These are phyloP conservation scores for Drosophila busckii DNA, from an alignment of 1,140 invertebrate genomes.

Conservation along the genomic window DNA sequence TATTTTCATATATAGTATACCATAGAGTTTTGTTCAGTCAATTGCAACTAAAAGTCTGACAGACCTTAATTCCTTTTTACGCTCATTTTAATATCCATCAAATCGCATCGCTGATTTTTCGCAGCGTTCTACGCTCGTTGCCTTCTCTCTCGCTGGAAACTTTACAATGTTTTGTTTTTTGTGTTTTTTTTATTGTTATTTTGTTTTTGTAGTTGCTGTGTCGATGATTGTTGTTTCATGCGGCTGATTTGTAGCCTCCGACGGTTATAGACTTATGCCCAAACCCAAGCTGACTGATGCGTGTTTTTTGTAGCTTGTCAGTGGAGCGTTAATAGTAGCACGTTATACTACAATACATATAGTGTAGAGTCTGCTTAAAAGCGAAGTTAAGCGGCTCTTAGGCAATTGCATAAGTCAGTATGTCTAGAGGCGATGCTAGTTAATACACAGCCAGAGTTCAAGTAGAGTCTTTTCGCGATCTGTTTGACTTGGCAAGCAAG, in stretches of 20 bases:
- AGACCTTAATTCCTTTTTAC: conserved; percentile 78
- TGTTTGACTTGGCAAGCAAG: conserved; percentile 32
- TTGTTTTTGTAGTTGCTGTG: conserved; percentile 49
- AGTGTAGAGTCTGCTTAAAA: too few species aligned
- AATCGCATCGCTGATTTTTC: conserved; percentile 74
- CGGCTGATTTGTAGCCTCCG: conserved; percentile 65
- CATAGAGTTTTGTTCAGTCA: too few species aligned
- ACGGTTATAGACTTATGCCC: conserved; percentile 15
- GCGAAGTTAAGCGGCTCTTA: conserved; percentile 22
- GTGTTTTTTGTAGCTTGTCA: conserved; percentile 62
- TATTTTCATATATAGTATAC: too few species aligned
- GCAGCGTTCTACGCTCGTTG: conserved; percentile 66
- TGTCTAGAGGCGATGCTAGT: conserved; percentile 22
- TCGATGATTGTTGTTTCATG: conserved; percentile 76
- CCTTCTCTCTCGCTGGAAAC: conserved; percentile 19
- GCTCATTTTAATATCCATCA: conserved; percentile 78
- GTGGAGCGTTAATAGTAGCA: conserved; percentile 72
- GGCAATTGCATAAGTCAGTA: conserved; percentile 46
- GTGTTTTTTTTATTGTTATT: conserved; percentile 5
- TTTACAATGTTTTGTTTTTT: conserved; percentile 10
- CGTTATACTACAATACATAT: conserved; percentile 57
- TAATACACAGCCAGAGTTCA: conserved; percentile 11
- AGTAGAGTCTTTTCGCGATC: conserved; percentile 40
- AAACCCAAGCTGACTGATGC: conserved; percentile 22
- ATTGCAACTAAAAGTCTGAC: conserved; percentile 70